These are phyloP conservation scores for Drosophila neoperkinsi DNA, from an alignment of 2,888 invertebrate genomes.

Conservation along the genomic window DNA sequence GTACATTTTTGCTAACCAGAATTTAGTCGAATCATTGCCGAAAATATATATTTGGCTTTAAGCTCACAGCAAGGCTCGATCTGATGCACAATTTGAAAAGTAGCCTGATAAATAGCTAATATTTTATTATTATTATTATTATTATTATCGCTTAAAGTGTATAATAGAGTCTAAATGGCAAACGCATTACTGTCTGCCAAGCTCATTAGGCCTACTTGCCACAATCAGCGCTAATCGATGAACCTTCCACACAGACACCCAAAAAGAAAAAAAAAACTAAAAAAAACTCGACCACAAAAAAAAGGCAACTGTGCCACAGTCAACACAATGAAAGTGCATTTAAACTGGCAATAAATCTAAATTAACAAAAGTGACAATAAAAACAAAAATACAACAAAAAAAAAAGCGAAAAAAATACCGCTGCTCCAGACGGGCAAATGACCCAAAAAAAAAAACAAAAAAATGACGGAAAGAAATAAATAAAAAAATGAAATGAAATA, in stretches of 20 bases:
- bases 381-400: constrained; percentile 32
- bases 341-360: constrained; percentile 73
- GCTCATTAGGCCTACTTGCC: constrained; percentile 42
- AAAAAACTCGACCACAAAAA: background rate
- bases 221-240: constrained; percentile 46
- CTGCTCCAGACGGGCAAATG: constrained; percentile 70
- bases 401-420: constrained; percentile 15
- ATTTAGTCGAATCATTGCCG: background rate
- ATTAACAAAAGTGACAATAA: constrained; percentile 66
- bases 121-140: background rate
- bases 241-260: constrained; percentile 1
- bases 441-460: constrained; percentile 60
- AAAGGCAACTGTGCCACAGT: constrained; percentile 39
- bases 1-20: background rate
- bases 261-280: constrained; percentile 2
- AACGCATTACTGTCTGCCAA: constrained; percentile 26
- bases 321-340: constrained; percentile 68
- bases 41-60: background rate
- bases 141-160: background rate
- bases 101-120: background rate
- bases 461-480: background rate
- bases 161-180: background rate
- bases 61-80: background rate
- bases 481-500: constrained; percentile 31
- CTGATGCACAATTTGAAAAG: background rate